Evolutionary conservation across 2,113 vertebrate genomes (phyloP).

Genomic region (Antechinus flavipes): DNA sequence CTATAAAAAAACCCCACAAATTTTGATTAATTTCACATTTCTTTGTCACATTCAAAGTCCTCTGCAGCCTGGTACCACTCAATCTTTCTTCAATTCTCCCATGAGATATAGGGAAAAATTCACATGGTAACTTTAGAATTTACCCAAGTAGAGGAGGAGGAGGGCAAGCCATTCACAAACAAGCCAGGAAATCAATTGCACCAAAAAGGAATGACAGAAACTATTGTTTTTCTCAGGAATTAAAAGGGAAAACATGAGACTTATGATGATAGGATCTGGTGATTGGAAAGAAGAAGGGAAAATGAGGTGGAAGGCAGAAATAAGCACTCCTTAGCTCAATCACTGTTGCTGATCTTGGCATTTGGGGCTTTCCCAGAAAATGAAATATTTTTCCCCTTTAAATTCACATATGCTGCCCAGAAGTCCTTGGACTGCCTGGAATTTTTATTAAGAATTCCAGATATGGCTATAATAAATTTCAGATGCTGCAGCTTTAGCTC

Average conservation of each 20-base stretch:
- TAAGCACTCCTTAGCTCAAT: neutral
- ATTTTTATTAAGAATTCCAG: constrained; percentile 4
- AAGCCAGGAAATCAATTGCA: neutral
- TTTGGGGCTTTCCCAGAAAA: neutral
- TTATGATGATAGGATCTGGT: neutral
- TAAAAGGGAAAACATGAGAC: neutral
- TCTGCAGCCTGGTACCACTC: neutral
- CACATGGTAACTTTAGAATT: neutral
- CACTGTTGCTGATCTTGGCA: neutral
- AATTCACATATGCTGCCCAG: constrained; percentile 1
- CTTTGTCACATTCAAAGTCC: neutral
- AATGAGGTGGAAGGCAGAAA: neutral
- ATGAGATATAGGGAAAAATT: neutral
- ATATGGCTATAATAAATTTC: neutral
- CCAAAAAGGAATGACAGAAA: neutral
- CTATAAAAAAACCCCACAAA: neutral
- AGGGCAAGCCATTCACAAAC: neutral
- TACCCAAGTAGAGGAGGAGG: neutral
- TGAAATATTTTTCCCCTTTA: neutral
- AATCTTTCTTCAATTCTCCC: neutral
- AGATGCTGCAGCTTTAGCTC: neutral
- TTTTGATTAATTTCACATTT: neutral
- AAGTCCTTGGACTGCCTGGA: neutral
- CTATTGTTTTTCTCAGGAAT: neutral
- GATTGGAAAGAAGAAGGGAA: neutral